A percentile compares a stretch with the other conserved stretches of the same genome.
phyloP scores from a whole-genome alignment of 2,113 vertebrate species.

The Piliocolobus tephrosceles region DNA sequence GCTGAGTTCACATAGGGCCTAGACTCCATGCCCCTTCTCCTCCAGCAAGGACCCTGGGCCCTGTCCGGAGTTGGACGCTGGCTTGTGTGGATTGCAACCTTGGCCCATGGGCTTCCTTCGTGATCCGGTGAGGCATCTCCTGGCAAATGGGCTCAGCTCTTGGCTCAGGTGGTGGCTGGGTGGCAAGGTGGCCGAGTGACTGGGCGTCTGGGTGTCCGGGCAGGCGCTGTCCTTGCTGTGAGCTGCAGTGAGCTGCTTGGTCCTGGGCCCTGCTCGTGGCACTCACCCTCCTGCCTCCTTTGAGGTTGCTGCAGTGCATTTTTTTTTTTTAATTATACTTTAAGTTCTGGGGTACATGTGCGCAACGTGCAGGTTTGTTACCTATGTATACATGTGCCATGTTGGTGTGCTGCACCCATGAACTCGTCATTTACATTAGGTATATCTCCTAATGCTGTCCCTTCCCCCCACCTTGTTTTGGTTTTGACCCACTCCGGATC shows the following conservation, averaged over 20 bases:
- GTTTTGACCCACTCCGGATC: background rate
- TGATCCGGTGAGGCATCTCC: background rate
- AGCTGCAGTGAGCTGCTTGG: too few relatives aligned
- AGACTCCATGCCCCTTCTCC: background rate
- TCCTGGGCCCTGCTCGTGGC: background rate
- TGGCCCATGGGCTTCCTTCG: background rate
- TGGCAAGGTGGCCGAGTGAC: background rate
- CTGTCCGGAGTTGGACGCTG: background rate
- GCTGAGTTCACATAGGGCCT: rapidly evolving
- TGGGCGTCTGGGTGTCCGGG: background rate
- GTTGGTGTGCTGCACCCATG: too few relatives aligned
- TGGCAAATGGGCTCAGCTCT: background rate
- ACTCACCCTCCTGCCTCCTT: background rate
- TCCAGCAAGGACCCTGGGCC: background rate
- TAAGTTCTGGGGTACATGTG: too few relatives aligned
- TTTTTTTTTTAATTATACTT: too few relatives aligned
- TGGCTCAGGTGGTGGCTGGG: too few relatives aligned
- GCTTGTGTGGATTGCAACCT: background rate
- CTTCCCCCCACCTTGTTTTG: background rate
- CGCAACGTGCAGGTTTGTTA: too few relatives aligned
- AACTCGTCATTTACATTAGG: too few relatives aligned
- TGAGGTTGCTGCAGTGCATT: background rate
- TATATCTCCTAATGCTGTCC: too few relatives aligned
- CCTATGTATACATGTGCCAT: too few relatives aligned
- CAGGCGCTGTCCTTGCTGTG: too few relatives aligned